Evolutionary conservation across 2,797 vertebrate genomes (phyloP).

Genomic region (Silurus aristotelis): DNA sequence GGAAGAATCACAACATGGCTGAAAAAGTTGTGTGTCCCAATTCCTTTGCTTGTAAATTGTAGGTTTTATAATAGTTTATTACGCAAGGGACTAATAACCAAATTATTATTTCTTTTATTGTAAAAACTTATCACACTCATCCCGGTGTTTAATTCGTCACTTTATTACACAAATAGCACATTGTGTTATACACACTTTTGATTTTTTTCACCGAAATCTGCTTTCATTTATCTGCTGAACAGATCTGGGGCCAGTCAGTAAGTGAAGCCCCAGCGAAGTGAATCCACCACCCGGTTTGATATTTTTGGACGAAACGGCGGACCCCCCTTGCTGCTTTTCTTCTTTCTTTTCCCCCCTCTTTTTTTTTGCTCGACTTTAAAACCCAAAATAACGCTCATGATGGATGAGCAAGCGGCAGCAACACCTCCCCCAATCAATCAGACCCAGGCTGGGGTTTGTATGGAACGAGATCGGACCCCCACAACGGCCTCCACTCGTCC

Average conservation of each 20-base stretch:
- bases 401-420: constrained; percentile 77
- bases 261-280: constrained; percentile 64
- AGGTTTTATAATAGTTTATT: too few relatives aligned
- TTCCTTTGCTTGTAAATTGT: too few relatives aligned
- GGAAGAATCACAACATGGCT: too few relatives aligned
- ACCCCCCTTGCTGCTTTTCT: constrained; percentile 61
- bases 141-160: background rate
- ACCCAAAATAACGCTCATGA: constrained; percentile 80
- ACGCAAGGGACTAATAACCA: too few relatives aligned
- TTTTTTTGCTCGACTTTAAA: constrained; percentile 71
- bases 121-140: too few relatives aligned
- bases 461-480: constrained; percentile 54
- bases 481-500: constrained; percentile 60
- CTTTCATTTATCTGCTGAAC: constrained; percentile 51
- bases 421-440: constrained; percentile 75
- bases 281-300: constrained; percentile 64
- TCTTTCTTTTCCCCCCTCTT: constrained; percentile 55
- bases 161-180: background rate
- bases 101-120: too few relatives aligned
- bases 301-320: constrained; percentile 71
- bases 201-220: background rate
- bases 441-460: constrained; percentile 48
- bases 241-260: constrained; percentile 62
- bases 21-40: too few relatives aligned
- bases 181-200: background rate